These are phyloP conservation scores for Acipenser transmontanus DNA, from an alignment of 2,797 vertebrate genomes.

Conservation along the genomic window DNA sequence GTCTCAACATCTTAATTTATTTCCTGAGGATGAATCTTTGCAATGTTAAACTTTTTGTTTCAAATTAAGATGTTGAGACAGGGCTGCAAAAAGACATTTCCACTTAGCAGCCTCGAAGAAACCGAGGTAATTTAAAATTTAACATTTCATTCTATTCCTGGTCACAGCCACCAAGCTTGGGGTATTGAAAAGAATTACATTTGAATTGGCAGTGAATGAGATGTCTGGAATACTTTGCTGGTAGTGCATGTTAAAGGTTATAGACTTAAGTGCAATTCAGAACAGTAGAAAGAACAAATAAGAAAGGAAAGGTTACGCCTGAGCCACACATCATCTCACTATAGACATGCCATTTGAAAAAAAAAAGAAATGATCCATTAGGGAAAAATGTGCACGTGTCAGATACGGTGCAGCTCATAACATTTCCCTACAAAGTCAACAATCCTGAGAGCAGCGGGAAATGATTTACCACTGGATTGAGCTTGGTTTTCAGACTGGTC, in stretches of 20 bases:
- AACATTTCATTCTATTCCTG: constrained; percentile 14
- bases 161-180: background rate
- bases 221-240: constrained; percentile 19
- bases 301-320: constrained; percentile 4
- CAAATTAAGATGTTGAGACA: constrained; percentile 14
- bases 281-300: constrained; percentile 10
- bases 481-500: too few species aligned
- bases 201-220: constrained; percentile 14
- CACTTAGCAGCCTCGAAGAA: constrained; percentile 16
- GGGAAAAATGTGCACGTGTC: constrained; percentile 3
- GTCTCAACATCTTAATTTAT: too few species aligned
- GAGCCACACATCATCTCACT: constrained; percentile 9
- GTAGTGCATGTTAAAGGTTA: constrained; percentile 21
- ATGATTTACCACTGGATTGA: too few species aligned
- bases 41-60: constrained; percentile 17
- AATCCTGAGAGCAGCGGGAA: background rate
- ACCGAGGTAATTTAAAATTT: constrained; percentile 22
- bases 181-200: constrained; percentile 12
- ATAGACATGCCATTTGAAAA: constrained; percentile 12
- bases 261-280: constrained; percentile 7
- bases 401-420: background rate
- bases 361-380: constrained; percentile 18
- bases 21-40: too few species aligned
- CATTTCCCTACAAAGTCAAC: constrained; percentile 10
- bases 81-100: constrained; percentile 20